Evolutionary conservation across 1,140 invertebrate species (phyloP).

Genomic region (Oedothorax gibbosus): DNA sequence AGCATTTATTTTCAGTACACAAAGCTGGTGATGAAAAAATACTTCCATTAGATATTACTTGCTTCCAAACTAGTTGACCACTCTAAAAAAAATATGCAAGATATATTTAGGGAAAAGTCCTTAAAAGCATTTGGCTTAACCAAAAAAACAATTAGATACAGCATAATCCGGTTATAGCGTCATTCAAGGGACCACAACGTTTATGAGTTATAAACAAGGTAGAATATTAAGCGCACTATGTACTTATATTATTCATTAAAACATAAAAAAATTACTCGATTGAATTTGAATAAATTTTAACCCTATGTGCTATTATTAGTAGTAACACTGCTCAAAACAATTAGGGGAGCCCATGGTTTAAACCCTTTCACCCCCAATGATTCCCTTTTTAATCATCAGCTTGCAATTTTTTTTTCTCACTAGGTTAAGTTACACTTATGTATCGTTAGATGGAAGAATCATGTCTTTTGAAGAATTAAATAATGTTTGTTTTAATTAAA

Average conservation of each 20-base stretch:
- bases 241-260: background rate
- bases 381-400: no score
- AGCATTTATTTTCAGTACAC: constrained; percentile 67
- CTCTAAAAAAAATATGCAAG: constrained; percentile 66
- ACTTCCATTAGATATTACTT: constrained; percentile 70
- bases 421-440: no score
- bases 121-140: background rate
- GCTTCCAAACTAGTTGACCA: constrained; percentile 70
- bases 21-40: constrained; percentile 75
- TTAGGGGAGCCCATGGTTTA: no score
- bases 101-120: background rate
- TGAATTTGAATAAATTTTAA: background rate
- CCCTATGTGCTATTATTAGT: background rate
- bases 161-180: background rate
- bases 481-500: no score
- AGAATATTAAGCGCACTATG: background rate
- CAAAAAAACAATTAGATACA: background rate
- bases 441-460: no score
- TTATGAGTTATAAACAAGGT: background rate
- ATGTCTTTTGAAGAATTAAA: no score
- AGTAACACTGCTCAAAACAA: no score
- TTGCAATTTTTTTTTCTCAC: no score
- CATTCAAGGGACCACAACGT: background rate
- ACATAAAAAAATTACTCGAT: background rate
- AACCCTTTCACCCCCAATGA: no score